A percentile compares a stretch with the other conserved stretches of the same genome.
Evolutionary conservation across 2,888 invertebrate genomes (phyloP).

Genomic region (Branchipolynoe longqiensis): DNA sequence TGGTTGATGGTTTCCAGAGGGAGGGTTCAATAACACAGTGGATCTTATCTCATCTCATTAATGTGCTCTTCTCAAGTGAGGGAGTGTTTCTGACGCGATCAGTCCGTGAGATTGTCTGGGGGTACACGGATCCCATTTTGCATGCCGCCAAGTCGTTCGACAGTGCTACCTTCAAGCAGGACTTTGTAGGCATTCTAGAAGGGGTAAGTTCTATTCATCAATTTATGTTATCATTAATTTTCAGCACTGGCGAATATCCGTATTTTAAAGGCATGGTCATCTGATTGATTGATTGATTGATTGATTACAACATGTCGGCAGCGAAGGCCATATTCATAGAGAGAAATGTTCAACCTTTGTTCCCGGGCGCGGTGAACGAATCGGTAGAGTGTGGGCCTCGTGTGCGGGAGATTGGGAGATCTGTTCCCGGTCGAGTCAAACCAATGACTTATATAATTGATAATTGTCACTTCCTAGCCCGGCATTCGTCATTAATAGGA

Average conservation of each 20-base stretch:
- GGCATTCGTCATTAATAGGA: too few species aligned
- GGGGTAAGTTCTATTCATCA: constrained; percentile 77
- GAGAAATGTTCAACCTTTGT: too few species aligned
- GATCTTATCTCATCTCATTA: not conserved
- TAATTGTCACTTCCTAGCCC: too few species aligned
- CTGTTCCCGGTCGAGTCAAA: too few species aligned
- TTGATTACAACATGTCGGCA: too few species aligned
- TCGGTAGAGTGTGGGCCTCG: too few species aligned
- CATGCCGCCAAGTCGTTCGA: constrained; percentile 71
- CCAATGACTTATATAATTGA: too few species aligned
- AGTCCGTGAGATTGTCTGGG: constrained; percentile 86
- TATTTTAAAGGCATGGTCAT: too few species aligned
- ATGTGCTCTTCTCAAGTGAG: constrained; percentile 30
- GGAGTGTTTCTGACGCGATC: constrained; percentile 71
- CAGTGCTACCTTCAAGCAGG: constrained; percentile 53
- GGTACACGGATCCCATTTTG: constrained; percentile 89
- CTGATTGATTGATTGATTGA: too few species aligned
- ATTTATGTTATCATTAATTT: not conserved
- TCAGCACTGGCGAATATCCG: not conserved
- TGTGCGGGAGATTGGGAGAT: too few species aligned
- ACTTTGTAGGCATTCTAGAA: constrained; percentile 67
- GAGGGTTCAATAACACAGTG: not conserved
- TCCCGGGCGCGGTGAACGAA: too few species aligned
- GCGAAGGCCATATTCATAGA: too few species aligned
- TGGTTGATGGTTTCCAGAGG: not conserved